A percentile compares a stretch with the other conserved stretches of the same genome.
These are phyloP conservation scores for Volucella inflata DNA, from an alignment of 2,888 invertebrate species.

Conservation along the genomic window DNA sequence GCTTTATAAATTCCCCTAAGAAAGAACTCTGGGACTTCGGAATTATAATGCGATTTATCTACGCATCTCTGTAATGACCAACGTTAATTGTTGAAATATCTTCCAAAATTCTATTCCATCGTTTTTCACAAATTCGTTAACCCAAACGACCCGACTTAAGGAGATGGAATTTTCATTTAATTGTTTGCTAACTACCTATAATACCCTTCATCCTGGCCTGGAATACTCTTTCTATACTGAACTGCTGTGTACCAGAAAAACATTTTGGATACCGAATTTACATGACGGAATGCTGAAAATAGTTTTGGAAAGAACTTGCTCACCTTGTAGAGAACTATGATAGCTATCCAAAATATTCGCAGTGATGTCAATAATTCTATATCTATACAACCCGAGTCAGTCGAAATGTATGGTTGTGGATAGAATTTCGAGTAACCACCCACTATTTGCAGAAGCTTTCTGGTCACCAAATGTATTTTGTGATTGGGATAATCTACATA, in stretches of 20 bases:
- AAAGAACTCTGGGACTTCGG: too few relatives aligned
- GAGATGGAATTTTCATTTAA: conserved; percentile 17
- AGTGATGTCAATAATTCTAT: conserved; percentile 9
- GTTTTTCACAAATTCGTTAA: conserved; percentile 5
- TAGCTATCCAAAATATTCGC: conserved; percentile 6
- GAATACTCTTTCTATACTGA: background rate
- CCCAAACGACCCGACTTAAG: conserved; percentile 15
- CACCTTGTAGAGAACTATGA: background rate
- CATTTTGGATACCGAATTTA: conserved; percentile 2
- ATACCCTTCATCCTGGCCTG: background rate
- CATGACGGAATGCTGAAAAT: conserved; percentile 15
- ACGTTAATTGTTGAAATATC: conserved; percentile 2
- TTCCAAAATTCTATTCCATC: conserved; percentile 2
- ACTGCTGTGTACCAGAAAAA: background rate
- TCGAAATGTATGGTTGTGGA: background rate
- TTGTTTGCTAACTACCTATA: conserved; percentile 23
- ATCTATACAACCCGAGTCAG: background rate
- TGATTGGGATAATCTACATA: conserved; percentile 30
- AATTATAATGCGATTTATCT: background rate
- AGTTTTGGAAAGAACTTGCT: conserved; percentile 8
- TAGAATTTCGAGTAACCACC: conserved; percentile 32
- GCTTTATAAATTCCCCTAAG: too few relatives aligned
- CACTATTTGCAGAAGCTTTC: conserved; percentile 33
- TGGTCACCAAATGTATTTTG: conserved; percentile 39
- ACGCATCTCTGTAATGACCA: background rate